Evolutionary conservation across 2,888 invertebrate species (phyloP).

Genomic region (Geophilus truncorum): DNA sequence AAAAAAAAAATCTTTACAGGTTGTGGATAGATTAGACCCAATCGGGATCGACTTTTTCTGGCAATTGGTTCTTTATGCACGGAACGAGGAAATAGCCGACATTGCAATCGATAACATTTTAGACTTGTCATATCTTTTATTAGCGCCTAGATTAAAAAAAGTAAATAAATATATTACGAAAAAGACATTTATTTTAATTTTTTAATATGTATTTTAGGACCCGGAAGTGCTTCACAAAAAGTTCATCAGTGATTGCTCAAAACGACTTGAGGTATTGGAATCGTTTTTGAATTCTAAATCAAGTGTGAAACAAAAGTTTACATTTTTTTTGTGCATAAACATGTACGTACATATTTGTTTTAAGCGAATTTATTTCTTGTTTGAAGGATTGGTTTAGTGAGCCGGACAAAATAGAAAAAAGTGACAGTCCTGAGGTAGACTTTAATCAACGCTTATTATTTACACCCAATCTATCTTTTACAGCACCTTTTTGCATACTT

Average conservation of each 20-base stretch:
- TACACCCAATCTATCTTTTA: neutral
- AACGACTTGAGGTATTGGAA: constrained; percentile 48
- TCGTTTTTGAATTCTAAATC: no score
- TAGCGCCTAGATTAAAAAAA: constrained; percentile 49
- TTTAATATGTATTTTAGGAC: constrained; percentile 43
- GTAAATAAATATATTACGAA: constrained; percentile 38
- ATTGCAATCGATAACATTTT: constrained; percentile 49
- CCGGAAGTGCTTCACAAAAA: constrained; percentile 49
- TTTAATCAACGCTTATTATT: constrained; percentile 18
- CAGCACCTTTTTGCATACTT: neutral
- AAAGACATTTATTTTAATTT: neutral
- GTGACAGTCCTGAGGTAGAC: constrained; percentile 27
- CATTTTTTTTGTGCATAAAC: no score
- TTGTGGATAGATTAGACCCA: constrained; percentile 50
- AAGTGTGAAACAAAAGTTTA: neutral
- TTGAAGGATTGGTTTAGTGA: constrained; percentile 28
- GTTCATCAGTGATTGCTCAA: constrained; percentile 52
- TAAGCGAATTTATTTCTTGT: constrained; percentile 29
- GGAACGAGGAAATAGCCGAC: constrained; percentile 49
- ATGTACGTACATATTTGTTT: neutral
- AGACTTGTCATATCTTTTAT: constrained; percentile 48
- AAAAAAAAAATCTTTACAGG: constrained; percentile 40
- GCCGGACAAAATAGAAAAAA: constrained; percentile 13
- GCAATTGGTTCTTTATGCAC: constrained; percentile 50
- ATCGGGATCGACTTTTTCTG: constrained; percentile 52